Conservation (phyloP, 2,113 vertebrate genomes). For the Hippoglossus stenolepis region DNA sequence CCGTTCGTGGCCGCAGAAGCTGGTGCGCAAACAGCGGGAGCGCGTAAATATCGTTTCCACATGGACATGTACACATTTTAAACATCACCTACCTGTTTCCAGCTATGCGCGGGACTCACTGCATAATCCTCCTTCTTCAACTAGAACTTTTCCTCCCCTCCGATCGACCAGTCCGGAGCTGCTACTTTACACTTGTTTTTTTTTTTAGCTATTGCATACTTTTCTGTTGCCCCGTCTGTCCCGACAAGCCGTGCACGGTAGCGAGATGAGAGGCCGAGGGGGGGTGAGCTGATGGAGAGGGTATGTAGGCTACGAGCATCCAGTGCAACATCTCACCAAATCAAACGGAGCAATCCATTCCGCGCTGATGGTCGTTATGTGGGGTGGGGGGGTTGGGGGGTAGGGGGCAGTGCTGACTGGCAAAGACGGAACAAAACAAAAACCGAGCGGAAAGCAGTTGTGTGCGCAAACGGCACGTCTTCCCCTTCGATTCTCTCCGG, state of each 20-base stretch:
- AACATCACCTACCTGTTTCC: slow-evolving; percentile 79
- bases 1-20: slow-evolving; percentile 1
- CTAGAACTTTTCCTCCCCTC: slow-evolving; percentile 78
- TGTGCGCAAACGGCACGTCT: slow-evolving; percentile 52
- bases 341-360: slow-evolving; percentile 72
- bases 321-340: slow-evolving; percentile 65
- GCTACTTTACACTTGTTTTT: slow-evolving; percentile 59
- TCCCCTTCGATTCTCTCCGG: slow-evolving; percentile 3
- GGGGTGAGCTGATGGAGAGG: slow-evolving; percentile 51
- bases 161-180: slow-evolving; percentile 35
- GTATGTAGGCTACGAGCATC: slow-evolving; percentile 40
- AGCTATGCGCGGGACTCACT: slow-evolving; percentile 56
- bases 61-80: slow-evolving; percentile 17
- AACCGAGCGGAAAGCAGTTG: not conserved
- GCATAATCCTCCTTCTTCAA: slow-evolving; percentile 72
- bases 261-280: slow-evolving; percentile 33
- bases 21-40: slow-evolving; percentile 41
- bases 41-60: slow-evolving; percentile 30
- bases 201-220: slow-evolving; percentile 51
- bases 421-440: not conserved
- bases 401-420: slow-evolving; percentile 3
- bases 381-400: not conserved
- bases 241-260: slow-evolving; percentile 37
- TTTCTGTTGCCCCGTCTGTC: slow-evolving; percentile 58
- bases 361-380: slow-evolving; percentile 24